Evolutionary conservation across 2,888 invertebrate genomes (phyloP), one percentile per base, ranked within the genome.

Genomic region (Byasa hedistus): DNA sequence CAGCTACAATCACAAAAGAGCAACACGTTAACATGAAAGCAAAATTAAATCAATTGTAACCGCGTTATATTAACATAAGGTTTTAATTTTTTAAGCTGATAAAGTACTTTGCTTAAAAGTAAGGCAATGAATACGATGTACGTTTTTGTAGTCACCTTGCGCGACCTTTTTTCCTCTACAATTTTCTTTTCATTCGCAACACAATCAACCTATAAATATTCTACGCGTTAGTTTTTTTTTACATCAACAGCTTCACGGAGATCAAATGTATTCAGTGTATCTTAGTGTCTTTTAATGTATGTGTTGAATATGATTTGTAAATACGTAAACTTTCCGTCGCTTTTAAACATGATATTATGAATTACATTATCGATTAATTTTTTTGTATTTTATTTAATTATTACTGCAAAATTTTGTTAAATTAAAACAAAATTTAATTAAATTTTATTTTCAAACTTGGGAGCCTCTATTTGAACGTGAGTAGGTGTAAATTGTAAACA

Each of bases 331-430:
- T 62, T 58, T 63, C 62, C 27, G 62, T 48, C 48, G 58, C 66
- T 32, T 62, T 62, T 48, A 27, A 66, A 63, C 22, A 58, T 63
- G 59, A 66, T 66, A 66, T 56, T 58, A 66, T 58, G 39, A 56
- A 60, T 59, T 65, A 65, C 48, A 65, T 8, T 56, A 65, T 64
- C 48, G 60, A 65, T 44, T 60, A 27, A 24, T 44, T 27, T 27
- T 39, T 12, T 22, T 56, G 21, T 55, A 24, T 64, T 64, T 64
- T 54, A 64, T 64, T 64, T 58, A 12, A 23, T 17, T 54, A 57
- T 57, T 23, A 19, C 32, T 57, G 27, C 44, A n/a, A n/a, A n/a
- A 4, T 17, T 15, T 44, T 32, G 8, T 32, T 32, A 10, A 1
- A 10, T 32, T 7, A 10, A 10, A 10, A 10, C 10, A 10, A 1